These are phyloP conservation scores for Cantharis flavilabris DNA, from an alignment of 2,888 invertebrate genomes.

Conservation along the genomic window DNA sequence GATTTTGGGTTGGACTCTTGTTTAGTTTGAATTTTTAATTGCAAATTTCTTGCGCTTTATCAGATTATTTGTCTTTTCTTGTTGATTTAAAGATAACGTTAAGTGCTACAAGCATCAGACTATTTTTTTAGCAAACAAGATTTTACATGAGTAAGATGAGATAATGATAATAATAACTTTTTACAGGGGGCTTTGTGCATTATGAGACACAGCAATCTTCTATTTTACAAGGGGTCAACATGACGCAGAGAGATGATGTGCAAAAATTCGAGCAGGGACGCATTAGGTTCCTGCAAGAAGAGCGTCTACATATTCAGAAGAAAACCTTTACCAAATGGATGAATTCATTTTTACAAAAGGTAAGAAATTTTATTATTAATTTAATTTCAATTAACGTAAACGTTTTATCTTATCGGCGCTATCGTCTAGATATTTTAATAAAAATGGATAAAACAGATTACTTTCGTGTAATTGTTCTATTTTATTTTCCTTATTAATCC, in stretches of 20 bases:
- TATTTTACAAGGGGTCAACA: constrained; percentile 73
- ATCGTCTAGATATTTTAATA: background rate
- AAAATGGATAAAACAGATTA: background rate
- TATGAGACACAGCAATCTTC: constrained; percentile 52
- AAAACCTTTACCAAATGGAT: constrained; percentile 99
- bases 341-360: constrained; percentile 95
- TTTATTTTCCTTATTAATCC: background rate
- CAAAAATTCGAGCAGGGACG: constrained; percentile 96
- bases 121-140: background rate
- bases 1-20: too few relatives aligned
- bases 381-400: background rate
- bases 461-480: background rate
- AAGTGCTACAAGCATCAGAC: background rate
- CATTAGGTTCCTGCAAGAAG: constrained; percentile 95
- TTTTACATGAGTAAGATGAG: background rate
- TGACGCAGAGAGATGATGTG: constrained; percentile 90
- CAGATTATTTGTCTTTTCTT: background rate
- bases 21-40: background rate
- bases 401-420: background rate
- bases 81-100: background rate
- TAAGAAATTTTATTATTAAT: constrained; percentile 48
- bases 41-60: background rate
- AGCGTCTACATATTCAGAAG: constrained; percentile 97
- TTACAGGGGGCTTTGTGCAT: constrained; percentile 41
- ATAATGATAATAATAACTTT: background rate